phyloP scores from a whole-genome alignment of 2,888 invertebrate species.

The Gymnosoma rotundatum region DNA sequence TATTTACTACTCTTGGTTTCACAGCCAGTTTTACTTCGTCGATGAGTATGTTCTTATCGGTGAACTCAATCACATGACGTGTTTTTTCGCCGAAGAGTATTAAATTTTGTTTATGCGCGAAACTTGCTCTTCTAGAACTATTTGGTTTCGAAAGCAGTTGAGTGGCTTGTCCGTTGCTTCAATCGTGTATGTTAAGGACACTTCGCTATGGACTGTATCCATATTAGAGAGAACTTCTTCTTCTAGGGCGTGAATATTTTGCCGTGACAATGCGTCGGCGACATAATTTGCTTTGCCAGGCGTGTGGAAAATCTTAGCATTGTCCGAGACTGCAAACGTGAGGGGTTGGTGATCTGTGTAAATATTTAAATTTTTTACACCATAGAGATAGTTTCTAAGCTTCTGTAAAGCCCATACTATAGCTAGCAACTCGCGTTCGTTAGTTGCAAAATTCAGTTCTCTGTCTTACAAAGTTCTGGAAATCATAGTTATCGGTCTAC shows the following conservation, averaged over 20 bases:
- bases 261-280: not conserved
- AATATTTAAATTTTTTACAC: not conserved
- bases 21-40: slow-evolving; percentile 22
- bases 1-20: no score
- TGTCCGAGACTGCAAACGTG: not conserved
- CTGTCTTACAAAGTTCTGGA: not conserved
- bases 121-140: slow-evolving; percentile 47
- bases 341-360: slow-evolving; percentile 19
- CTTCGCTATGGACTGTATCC: slow-evolving; percentile 1
- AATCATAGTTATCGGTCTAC: not conserved
- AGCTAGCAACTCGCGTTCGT: not conserved
- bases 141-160: slow-evolving; percentile 71
- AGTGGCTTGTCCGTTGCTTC: slow-evolving; percentile 67
- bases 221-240: not conserved
- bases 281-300: not conserved
- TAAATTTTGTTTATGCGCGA: not conserved
- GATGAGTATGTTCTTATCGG: slow-evolving; percentile 29
- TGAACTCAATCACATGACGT: slow-evolving; percentile 39
- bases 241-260: slow-evolving; percentile 1
- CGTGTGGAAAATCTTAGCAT: not conserved
- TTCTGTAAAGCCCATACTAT: not conserved
- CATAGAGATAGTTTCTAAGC: slow-evolving; percentile 17
- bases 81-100: slow-evolving; percentile 14
- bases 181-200: slow-evolving; percentile 9
- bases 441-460: not conserved